Conservation (phyloP, 1,140 invertebrate species). For the Anadara kagoshimensis region DNA sequence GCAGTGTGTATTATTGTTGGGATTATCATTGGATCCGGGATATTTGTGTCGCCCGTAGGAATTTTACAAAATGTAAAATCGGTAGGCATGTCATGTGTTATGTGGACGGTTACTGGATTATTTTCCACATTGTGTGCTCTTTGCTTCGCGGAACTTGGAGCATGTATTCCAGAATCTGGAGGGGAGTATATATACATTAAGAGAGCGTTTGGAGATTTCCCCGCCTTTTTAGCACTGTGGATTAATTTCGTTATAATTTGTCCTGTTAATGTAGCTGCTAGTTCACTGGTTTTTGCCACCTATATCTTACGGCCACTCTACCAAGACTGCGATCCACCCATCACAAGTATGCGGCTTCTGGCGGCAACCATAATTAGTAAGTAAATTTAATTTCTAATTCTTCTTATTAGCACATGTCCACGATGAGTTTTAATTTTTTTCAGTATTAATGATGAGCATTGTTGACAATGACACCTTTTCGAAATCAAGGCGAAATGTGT, state of each 20-base stretch:
- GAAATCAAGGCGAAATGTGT: no score
- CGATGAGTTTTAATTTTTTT: neutral
- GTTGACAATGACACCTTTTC: no score
- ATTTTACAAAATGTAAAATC: constrained; percentile 87
- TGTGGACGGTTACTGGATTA: constrained; percentile 87
- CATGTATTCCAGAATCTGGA: constrained; percentile 93
- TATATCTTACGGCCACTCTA: constrained; percentile 95
- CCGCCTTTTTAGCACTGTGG: constrained; percentile 96
- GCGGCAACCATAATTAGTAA: constrained; percentile 63
- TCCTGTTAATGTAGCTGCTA: constrained; percentile 96
- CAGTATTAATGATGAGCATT: neutral
- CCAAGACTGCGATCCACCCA: constrained; percentile 68
- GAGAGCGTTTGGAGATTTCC: constrained; percentile 85
- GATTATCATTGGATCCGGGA: constrained; percentile 84
- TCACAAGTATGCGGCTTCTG: constrained; percentile 47
- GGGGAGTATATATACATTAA: constrained; percentile 98
- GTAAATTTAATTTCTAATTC: constrained; percentile 18
- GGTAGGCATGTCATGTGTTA: constrained; percentile 85
- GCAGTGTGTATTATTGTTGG: constrained; percentile 71
- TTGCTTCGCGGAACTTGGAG: constrained; percentile 97
- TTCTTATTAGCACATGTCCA: neutral
- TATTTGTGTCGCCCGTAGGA: constrained; percentile 97
- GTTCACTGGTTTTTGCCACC: constrained; percentile 94
- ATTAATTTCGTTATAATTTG: constrained; percentile 78
- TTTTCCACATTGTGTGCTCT: constrained; percentile 86